phyloP scores from a whole-genome alignment of 1,140 invertebrate species.

The Platyscapa corneri region DNA sequence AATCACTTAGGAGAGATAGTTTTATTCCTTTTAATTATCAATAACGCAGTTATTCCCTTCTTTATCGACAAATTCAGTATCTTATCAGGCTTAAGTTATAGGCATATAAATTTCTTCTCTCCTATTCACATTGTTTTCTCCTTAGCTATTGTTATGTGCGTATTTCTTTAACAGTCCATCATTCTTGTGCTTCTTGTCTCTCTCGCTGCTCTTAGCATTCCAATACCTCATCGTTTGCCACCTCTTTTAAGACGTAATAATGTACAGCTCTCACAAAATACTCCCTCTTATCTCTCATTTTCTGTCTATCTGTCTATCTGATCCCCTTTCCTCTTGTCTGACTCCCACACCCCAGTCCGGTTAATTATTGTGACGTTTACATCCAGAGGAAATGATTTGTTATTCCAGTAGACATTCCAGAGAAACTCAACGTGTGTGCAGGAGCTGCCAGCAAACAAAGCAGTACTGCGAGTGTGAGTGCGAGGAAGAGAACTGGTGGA shows the following conservation, averaged over 20 bases:
- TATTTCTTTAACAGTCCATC: conserved; percentile 6
- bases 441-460: conserved; percentile 19
- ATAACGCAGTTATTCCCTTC: not conserved
- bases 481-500: not conserved
- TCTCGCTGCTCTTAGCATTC: not conserved
- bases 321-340: not conserved
- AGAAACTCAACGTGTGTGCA: not conserved
- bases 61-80: not conserved
- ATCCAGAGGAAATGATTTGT: conserved; percentile 65
- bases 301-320: not conserved
- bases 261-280: not conserved
- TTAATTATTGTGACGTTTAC: conserved; percentile 68
- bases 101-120: not conserved
- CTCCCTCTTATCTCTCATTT: not conserved
- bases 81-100: not conserved
- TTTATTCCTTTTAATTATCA: not conserved
- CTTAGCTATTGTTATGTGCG: not conserved
- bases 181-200: not conserved
- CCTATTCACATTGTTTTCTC: not conserved
- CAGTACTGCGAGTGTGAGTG: not conserved
- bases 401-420: conserved; percentile 54
- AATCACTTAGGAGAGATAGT: too few relatives aligned
- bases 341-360: conserved; percentile 7
- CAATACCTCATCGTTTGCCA: not conserved
- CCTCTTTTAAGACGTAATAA: not conserved